Base-by-base conservation (phyloP, 2,113 vertebrate genomes). In the Tyto alba region DNA sequence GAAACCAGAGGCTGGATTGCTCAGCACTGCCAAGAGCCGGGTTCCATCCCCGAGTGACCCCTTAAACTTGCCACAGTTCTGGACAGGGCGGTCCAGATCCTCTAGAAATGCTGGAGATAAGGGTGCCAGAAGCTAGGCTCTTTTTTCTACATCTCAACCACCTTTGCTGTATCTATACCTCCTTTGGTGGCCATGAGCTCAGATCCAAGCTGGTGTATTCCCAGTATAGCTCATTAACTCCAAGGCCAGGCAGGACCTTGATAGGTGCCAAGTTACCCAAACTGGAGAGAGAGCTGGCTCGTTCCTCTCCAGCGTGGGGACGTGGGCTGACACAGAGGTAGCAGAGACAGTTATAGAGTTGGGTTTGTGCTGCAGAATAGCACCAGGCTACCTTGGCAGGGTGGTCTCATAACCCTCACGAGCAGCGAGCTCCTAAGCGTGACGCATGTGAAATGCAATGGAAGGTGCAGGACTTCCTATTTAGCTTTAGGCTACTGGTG, bases 161-260 rank as follows among this genome's bases (percentile, higher is more conserved):
- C 16, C 23, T 56, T 34, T 77, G 9, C 48, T 85, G 14, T 43
- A 22, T 5, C 25, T 43, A 8, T 14, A 20, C 32, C 32, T 79
- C 21, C 47, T 62, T 25, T 38, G 36, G 27, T 25, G 22, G 11
- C 17, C 41, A 9, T 1, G 8, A 62, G 40, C 36, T 30, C 6
- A 2, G 29, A 21, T 15, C 20, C 4, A 10, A 88, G 57, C 12
- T 5, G 4, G 22, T 1, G 10, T 0, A 0, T 45, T 72, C 57
- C 75, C 40, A 55, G 22, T 9, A 7, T 2, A 32, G 30, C 14
- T n/a, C 34, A 3, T 9, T 34, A 26, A 41, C 30, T 23, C 26
- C 30, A 63, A 2, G 1, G 27, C 20, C 55, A 53, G 53, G 59
- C 41, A 73, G 30, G 59, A 43, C 48, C 27, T 27, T 16, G 8